Conservation (phyloP, 1,140 invertebrate genomes). For the Drosophila aff. region DNA sequence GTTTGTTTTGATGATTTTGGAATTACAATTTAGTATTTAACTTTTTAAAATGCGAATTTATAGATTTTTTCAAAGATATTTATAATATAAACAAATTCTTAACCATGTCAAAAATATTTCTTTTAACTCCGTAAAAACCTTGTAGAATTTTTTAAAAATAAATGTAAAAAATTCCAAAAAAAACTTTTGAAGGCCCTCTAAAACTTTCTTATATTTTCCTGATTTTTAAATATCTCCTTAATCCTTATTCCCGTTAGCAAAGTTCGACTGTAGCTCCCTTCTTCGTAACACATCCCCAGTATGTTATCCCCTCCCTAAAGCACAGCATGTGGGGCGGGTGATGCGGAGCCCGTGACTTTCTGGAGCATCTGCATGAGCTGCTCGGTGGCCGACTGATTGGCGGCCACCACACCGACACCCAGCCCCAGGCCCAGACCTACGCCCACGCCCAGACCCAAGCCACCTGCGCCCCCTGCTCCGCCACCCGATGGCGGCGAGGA, state of each 20-base stretch:
- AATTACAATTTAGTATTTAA: too few relatives aligned
- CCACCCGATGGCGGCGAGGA: conserved; percentile 74
- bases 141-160: not conserved
- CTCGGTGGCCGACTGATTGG: conserved; percentile 81
- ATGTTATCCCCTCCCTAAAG: conserved; percentile 50
- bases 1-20: too few relatives aligned
- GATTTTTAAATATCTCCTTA: not conserved
- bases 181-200: accelerated
- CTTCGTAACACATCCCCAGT: not conserved
- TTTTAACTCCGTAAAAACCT: not conserved
- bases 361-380: conserved; percentile 84
- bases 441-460: conserved; percentile 41
- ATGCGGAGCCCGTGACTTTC: conserved; percentile 75
- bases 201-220: too few relatives aligned
- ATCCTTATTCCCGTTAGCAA: not conserved
- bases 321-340: conserved; percentile 64
- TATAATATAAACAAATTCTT: not conserved
- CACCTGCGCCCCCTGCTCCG: conserved; percentile 46
- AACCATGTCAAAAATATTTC: not conserved
- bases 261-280: conserved; percentile 29
- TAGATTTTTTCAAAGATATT: too few relatives aligned
- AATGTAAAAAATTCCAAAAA: not conserved
- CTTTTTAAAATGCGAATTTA: too few relatives aligned
- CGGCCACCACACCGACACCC: conserved; percentile 42
- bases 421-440: conserved; percentile 41